Evolutionary conservation across 2,797 vertebrate genomes (phyloP), one percentile per base, ranked within the genome.

Genomic region (Rhinella marina): DNA sequence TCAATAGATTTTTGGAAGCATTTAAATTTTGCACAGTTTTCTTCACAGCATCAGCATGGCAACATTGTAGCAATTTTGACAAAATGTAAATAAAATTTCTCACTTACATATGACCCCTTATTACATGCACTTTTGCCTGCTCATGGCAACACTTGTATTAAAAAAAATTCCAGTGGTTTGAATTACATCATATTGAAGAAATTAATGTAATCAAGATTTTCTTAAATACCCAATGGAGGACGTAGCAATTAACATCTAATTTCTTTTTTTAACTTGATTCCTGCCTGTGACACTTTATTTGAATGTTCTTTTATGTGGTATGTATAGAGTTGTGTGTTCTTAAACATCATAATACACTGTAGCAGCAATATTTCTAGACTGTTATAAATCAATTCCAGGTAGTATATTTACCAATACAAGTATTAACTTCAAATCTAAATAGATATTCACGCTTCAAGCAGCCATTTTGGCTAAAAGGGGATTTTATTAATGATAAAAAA

Each of bases 281-380:
- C 66, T 82, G 56, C 77, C 56, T n/a, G 48, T 54, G 56, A 83
- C 76, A 73, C 83, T 85, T 82, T 85, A 81, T 85, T 81, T 81
- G 77, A 76, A 81, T 66, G 87, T 84, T 64, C 52, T 73, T 76
- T 41, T 41, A 48, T 75, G 68, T 7, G 13, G 50, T 19, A 0
- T 54, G 57, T 77, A 54, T 62, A 19, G 27, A n/a, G 27, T 81
- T 16, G 17, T 75, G 41, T 86, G 83, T 81, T 75, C 48, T 70
- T 57, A 13, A 57, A 29, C 62, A 70, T 68, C 56, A 81, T 76
- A 61, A 85, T 81, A 81, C 64, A 56, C 61, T 81, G 78, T 75
- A 81, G 54, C 78, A 86, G 87, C 87, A 88, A 88, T 88, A 88
- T 86, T 48, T 82, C 70, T 57, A 66, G 87, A 88, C 87, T 88